phyloP scores from a whole-genome alignment of 2,888 invertebrate species.

The Hypercompe scribonia region DNA sequence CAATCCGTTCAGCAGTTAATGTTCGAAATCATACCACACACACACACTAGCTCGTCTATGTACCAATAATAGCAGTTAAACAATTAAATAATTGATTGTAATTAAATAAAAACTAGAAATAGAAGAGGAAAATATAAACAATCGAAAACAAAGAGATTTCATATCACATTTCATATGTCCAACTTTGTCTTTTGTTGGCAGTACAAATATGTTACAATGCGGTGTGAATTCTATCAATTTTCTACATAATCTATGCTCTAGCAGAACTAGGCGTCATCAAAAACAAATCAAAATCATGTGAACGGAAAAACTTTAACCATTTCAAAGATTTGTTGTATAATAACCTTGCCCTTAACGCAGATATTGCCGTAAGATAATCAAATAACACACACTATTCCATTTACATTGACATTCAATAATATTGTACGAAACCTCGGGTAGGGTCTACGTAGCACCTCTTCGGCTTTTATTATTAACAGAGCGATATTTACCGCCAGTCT shows the following conservation, averaged over 20 bases:
- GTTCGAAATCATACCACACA: neutral
- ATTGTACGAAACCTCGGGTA: neutral
- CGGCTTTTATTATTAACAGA: neutral
- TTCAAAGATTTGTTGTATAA: neutral
- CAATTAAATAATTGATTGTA: neutral
- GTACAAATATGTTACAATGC: too few relatives aligned
- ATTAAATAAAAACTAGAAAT: neutral
- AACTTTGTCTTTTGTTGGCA: neutral
- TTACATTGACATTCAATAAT: neutral
- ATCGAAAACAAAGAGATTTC: neutral
- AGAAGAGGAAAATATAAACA: neutral
- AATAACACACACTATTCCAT: neutral
- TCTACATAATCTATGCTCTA: neutral
- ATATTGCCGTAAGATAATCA: neutral
- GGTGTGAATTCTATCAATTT: too few relatives aligned
- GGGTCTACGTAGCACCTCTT: neutral
- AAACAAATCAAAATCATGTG: neutral
- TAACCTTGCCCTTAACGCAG: neutral
- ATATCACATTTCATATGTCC: too few relatives aligned
- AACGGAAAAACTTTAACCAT: neutral
- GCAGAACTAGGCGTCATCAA: neutral
- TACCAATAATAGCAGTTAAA: neutral
- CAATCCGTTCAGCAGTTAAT: neutral
- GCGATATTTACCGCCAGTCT: neutral
- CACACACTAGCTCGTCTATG: too few relatives aligned